phyloP scores from a whole-genome alignment of 2,797 vertebrate genomes.

The Pygocentrus nattereri region DNA sequence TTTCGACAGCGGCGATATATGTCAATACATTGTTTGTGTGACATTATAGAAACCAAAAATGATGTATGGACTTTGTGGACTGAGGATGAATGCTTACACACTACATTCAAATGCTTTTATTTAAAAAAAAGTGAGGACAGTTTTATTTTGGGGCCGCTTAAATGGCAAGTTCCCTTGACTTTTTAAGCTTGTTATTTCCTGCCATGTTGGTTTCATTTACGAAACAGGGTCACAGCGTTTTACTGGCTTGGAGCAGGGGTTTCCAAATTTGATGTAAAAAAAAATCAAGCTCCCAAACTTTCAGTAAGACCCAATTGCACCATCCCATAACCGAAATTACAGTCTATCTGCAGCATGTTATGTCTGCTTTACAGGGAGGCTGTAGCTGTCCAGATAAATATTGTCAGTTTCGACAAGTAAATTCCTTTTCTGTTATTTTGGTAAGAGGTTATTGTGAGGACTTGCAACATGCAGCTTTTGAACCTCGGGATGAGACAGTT shows the following conservation, averaged over 20 bases:
- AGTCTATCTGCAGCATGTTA: not conserved
- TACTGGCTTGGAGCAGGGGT: not conserved
- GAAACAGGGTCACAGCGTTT: not conserved
- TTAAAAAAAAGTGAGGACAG: no score
- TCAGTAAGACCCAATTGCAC: not conserved
- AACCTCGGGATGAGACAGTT: not conserved
- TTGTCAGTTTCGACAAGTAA: no score
- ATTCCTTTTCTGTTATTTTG: no score
- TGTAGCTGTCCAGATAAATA: no score
- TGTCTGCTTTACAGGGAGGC: not conserved
- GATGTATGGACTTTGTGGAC: no score
- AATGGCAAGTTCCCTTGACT: not conserved
- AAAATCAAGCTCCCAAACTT: not conserved
- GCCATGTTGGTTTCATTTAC: not conserved
- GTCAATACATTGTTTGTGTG: no score
- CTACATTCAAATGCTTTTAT: no score
- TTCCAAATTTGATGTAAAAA: not conserved
- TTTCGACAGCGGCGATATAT: no score
- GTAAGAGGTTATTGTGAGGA: not conserved
- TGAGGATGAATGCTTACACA: no score
- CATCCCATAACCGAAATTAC: not conserved
- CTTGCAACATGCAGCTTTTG: not conserved
- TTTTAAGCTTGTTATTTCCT: not conserved
- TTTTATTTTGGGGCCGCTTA: not conserved
- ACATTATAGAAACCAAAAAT: no score